Conservation (phyloP, 2,797 vertebrate genomes). For the Gallinago solitaria region DNA sequence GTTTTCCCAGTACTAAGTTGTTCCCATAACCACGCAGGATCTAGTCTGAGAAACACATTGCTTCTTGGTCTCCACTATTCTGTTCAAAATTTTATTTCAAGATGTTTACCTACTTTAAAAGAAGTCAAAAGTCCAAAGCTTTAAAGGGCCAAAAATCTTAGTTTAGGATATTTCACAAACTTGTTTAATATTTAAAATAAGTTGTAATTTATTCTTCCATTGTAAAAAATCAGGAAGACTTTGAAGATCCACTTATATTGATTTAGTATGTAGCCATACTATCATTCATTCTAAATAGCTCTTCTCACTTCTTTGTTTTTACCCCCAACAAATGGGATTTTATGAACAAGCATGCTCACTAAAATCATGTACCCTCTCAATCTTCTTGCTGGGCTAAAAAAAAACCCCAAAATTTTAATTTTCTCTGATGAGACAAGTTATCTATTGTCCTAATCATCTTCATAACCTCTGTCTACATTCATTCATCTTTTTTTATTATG, state of each 20-base stretch:
- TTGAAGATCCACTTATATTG: constrained; percentile 34
- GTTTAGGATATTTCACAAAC: background rate
- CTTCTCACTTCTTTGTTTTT: constrained; percentile 60
- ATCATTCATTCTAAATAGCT: constrained; percentile 50
- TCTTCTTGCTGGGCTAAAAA: constrained; percentile 9
- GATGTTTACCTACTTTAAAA: background rate
- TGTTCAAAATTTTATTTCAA: background rate
- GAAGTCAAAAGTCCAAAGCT: background rate
- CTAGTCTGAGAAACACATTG: background rate
- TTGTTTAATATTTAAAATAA: constrained; percentile 33
- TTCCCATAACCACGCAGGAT: background rate
- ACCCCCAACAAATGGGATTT: constrained; percentile 44
- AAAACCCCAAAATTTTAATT: background rate
- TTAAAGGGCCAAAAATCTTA: background rate
- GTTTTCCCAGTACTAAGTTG: background rate
- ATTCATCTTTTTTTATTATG: constrained; percentile 64
- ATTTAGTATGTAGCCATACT: constrained; percentile 18
- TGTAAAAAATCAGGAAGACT: constrained; percentile 24
- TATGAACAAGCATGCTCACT: constrained; percentile 14
- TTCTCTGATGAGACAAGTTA: constrained; percentile 63
- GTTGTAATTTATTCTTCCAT: constrained; percentile 33
- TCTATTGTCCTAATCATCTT: constrained; percentile 66
- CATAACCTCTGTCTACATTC: constrained; percentile 57
- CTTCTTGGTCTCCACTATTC: background rate
- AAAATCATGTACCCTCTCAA: constrained; percentile 35